Evolutionary conservation across 2,797 vertebrate species (phyloP).

Genomic region (Rhyacichthys aspro): DNA sequence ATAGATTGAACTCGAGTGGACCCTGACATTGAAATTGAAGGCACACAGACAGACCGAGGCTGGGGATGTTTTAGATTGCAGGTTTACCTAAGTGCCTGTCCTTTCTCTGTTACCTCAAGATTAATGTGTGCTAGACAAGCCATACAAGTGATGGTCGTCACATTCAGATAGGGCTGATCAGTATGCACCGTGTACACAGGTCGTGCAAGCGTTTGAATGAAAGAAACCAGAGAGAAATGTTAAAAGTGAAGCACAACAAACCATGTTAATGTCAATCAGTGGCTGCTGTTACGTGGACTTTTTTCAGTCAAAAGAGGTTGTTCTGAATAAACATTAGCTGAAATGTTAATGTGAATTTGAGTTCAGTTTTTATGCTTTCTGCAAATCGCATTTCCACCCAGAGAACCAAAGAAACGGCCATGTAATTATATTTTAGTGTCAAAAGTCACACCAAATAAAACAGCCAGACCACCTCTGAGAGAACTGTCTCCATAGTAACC

Average conservation of each 20-base stretch:
- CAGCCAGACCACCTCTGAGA: conserved; percentile 37
- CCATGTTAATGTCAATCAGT: no score
- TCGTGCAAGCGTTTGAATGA: no score
- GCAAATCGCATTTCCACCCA: background rate
- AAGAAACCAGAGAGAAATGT: background rate
- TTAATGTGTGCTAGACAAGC: background rate
- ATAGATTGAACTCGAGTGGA: background rate
- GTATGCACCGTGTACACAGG: background rate
- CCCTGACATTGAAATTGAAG: background rate
- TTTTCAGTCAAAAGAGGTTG: no score
- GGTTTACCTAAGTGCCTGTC: background rate
- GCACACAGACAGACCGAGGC: background rate
- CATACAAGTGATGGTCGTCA: background rate
- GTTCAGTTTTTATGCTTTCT: no score
- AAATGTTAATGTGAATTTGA: no score
- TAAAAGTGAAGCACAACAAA: background rate
- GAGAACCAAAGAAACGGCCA: background rate
- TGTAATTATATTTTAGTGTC: conserved; percentile 9
- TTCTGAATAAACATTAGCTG: no score
- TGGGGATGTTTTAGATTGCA: background rate
- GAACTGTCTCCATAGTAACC: conserved; percentile 65
- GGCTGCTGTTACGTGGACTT: no score
- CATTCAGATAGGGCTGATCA: background rate
- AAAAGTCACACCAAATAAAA: conserved; percentile 36
- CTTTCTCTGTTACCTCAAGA: background rate